These are phyloP conservation scores for Equus przewalskii DNA, from an alignment of 2,113 vertebrate species.

Conservation along the genomic window DNA sequence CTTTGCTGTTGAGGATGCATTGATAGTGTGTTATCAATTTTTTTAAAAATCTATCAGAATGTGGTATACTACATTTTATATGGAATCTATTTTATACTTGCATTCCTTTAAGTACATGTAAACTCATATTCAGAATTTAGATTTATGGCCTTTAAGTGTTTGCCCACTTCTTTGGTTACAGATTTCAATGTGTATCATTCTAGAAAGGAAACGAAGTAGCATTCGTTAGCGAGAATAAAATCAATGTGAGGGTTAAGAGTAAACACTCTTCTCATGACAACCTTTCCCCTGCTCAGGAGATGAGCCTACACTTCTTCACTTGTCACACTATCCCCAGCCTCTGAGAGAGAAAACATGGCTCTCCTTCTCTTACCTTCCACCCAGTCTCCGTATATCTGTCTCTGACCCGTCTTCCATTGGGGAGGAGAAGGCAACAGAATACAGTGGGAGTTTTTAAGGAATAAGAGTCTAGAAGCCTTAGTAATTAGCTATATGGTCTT, in stretches of 20 bases:
- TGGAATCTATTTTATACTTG: not conserved
- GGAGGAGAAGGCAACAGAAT: rapidly evolving
- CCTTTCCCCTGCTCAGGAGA: not conserved
- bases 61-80: not conserved
- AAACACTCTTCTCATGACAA: not conserved
- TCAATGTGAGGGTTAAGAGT: not conserved
- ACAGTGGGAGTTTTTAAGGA: not conserved
- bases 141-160: not conserved
- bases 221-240: not conserved
- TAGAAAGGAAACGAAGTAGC: not conserved
- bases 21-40: not conserved
- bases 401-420: not conserved
- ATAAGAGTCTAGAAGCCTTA: not conserved
- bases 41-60: not conserved
- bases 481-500: not conserved
- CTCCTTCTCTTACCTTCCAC: not conserved
- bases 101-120: not conserved
- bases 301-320: not conserved
- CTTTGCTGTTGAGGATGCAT: not conserved
- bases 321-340: not conserved
- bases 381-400: not conserved
- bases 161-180: not conserved
- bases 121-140: not conserved
- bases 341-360: not conserved
- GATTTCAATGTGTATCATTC: not conserved